phyloP scores from a whole-genome alignment of 2,797 vertebrate genomes.

The Pempheris klunzingeri region DNA sequence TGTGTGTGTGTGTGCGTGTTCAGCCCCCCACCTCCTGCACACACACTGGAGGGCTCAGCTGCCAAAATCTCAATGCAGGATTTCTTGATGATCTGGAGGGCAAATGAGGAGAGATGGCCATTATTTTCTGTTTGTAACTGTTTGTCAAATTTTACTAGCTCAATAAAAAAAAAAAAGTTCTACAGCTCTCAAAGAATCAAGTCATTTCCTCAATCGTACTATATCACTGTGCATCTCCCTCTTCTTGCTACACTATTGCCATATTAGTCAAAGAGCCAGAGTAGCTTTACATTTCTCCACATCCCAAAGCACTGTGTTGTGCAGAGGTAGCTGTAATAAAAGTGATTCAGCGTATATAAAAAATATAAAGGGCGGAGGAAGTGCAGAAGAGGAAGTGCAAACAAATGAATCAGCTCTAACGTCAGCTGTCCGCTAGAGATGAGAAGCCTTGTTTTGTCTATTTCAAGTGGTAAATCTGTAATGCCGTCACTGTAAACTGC shows the following conservation, averaged over 20 bases:
- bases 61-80: constrained; percentile 92
- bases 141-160: not conserved
- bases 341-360: not conserved
- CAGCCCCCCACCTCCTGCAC: constrained; percentile 89
- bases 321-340: not conserved
- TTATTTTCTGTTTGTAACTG: not conserved
- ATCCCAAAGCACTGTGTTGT: too few relatives aligned
- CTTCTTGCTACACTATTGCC: not conserved
- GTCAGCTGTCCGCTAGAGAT: not conserved
- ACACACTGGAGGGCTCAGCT: constrained; percentile 90
- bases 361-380: not conserved
- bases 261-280: not conserved
- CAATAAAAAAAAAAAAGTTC: not conserved
- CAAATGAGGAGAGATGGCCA: not conserved
- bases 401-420: not conserved
- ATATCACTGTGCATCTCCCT: not conserved
- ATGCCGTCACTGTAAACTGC: not conserved
- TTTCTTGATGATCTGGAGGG: constrained; percentile 89
- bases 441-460: not conserved
- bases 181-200: not conserved
- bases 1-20: constrained; percentile 21
- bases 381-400: not conserved
- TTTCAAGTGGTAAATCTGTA: not conserved
- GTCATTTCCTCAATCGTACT: not conserved
- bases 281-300: not conserved